Conservation (phyloP, 53 echinoderm and acorn worm species). For the Patiria pectinifera region DNA sequence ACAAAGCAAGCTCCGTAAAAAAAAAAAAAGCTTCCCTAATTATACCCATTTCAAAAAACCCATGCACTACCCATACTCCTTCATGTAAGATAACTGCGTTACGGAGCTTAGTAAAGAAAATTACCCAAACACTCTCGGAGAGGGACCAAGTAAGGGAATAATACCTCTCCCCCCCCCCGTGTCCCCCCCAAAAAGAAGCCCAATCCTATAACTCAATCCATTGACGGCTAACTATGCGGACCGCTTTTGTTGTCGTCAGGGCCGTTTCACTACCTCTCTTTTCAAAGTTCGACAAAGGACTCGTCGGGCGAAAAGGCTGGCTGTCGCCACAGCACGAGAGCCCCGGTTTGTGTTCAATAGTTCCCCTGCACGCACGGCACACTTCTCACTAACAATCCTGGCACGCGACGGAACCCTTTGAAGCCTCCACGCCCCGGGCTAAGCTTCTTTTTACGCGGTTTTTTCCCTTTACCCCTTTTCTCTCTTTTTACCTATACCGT, state of each 20-base stretch:
- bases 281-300: constrained; percentile 44
- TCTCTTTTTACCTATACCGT: not conserved
- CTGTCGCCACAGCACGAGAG: constrained; percentile 50
- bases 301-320: constrained; percentile 37
- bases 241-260: constrained; percentile 60
- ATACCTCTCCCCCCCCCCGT: too few relatives aligned
- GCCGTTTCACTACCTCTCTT: constrained; percentile 59
- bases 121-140: constrained; percentile 33
- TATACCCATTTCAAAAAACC: not conserved
- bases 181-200: not conserved
- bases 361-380: constrained; percentile 48
- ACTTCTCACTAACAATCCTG: constrained; percentile 22
- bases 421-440: constrained; percentile 5
- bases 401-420: constrained; percentile 57
- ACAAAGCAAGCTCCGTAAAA: constrained; percentile 15
- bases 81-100: constrained; percentile 1
- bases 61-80: not conserved
- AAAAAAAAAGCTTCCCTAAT: constrained; percentile 3
- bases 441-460: constrained; percentile 38
- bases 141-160: constrained; percentile 1
- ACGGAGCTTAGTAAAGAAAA: constrained; percentile 34
- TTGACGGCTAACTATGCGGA: constrained; percentile 61
- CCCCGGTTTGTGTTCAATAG: constrained; percentile 1
- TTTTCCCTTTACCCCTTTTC: not conserved
- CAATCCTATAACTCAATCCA: not conserved